A percentile compares a stretch with the other conserved stretches of the same genome.
These are phyloP conservation scores for Philypnodon macrostomus DNA, from an alignment of 2,797 vertebrate species.

Conservation along the genomic window DNA sequence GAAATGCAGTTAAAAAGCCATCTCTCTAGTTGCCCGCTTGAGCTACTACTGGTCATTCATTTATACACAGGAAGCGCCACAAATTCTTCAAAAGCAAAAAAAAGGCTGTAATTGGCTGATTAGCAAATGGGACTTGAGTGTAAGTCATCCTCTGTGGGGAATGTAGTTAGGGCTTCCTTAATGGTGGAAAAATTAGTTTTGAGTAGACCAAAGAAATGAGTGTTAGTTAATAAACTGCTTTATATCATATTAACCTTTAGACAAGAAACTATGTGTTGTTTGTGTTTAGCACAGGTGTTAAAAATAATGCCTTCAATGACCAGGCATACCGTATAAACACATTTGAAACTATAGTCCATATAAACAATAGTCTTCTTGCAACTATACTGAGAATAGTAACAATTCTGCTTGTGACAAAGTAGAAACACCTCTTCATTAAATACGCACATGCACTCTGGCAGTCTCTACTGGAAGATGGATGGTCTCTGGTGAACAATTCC, in stretches of 20 bases:
- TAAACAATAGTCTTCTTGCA: background rate
- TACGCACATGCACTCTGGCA: conserved; percentile 6
- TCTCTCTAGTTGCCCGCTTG: conserved; percentile 23
- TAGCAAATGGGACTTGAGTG: conserved; percentile 48
- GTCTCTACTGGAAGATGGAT: conserved; percentile 16
- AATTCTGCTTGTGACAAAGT: conserved; percentile 16
- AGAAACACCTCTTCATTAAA: no score
- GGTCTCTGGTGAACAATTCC: conserved; percentile 11
- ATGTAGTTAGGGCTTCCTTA: conserved; percentile 25
- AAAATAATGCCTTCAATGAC: no score
- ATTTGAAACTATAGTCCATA: no score
- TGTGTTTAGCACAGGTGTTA: background rate
- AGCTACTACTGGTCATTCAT: conserved; percentile 31
- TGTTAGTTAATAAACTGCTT: conserved; percentile 20
- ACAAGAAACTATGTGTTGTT: conserved; percentile 5
- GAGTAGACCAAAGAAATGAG: conserved; percentile 16
- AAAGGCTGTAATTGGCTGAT: conserved; percentile 49
- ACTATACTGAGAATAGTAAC: conserved; percentile 9
- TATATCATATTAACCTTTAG: background rate
- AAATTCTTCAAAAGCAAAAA: conserved; percentile 50
- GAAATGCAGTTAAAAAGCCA: conserved; percentile 42
- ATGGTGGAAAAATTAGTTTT: conserved; percentile 19
- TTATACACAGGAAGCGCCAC: conserved; percentile 37
- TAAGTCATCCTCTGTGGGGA: conserved; percentile 23
- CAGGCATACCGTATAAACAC: no score